Conservation (phyloP, 2,113 vertebrate genomes). For the Agelaius phoeniceus region DNA sequence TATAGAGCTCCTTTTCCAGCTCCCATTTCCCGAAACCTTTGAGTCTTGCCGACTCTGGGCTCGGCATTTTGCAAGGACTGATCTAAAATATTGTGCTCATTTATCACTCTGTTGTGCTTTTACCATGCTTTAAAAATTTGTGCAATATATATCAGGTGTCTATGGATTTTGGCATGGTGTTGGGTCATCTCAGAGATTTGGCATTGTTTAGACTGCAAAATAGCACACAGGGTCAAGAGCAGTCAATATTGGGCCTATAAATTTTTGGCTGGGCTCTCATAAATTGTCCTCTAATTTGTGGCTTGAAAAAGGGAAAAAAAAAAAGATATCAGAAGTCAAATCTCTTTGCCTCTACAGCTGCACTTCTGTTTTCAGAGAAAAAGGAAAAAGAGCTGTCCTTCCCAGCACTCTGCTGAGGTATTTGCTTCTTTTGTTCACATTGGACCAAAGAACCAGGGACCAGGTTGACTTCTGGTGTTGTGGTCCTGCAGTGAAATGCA, state of each 20-base stretch:
- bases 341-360: neutral
- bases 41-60: neutral
- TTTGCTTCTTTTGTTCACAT: neutral
- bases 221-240: slow-evolving; percentile 69
- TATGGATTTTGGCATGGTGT: slow-evolving; percentile 65
- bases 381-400: neutral
- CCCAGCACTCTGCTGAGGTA: neutral
- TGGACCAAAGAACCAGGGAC: neutral
- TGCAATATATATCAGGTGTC: slow-evolving; percentile 62
- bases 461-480: slow-evolving; percentile 15
- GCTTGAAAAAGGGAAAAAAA: slow-evolving; percentile 4
- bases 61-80: slow-evolving; percentile 36
- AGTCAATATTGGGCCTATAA: slow-evolving; percentile 73
- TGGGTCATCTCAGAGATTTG: slow-evolving; percentile 69
- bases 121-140: slow-evolving; percentile 63
- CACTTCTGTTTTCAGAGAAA: neutral
- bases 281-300: slow-evolving; percentile 77
- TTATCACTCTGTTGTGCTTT: slow-evolving; percentile 49
- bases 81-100: slow-evolving; percentile 44
- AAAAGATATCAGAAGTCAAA: slow-evolving; percentile 48
- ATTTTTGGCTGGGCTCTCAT: slow-evolving; percentile 69
- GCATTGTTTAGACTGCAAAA: slow-evolving; percentile 74
- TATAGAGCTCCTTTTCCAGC: neutral
- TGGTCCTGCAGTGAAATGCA: slow-evolving; percentile 46
- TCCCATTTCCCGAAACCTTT: neutral